Conservation (phyloP, 1,140 invertebrate genomes). For the Galleria mellonella region DNA sequence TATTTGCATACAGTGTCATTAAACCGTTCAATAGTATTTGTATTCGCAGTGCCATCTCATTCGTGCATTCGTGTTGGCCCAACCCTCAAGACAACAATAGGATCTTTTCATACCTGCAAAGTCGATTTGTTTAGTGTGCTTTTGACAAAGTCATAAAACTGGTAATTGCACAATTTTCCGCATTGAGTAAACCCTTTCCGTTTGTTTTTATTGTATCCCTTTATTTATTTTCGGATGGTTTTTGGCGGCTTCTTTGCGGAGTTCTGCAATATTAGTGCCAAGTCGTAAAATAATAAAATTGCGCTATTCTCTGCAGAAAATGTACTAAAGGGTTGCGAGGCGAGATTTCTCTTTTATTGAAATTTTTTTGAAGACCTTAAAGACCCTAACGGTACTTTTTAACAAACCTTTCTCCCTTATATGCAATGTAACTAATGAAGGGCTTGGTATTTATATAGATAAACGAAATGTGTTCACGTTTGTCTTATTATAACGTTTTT, state of each 20-base stretch:
- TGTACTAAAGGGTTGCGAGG: conserved; percentile 52
- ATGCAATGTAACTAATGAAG: conserved; percentile 32
- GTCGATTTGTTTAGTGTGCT: conserved; percentile 37
- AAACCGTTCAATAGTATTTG: conserved; percentile 32
- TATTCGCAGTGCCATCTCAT: conserved; percentile 30
- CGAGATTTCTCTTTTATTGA: conserved; percentile 53
- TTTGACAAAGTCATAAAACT: conserved; percentile 48
- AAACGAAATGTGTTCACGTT: conserved; percentile 35
- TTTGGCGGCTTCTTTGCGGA: conserved; percentile 58
- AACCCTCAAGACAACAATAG: conserved; percentile 21
- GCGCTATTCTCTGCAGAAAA: conserved; percentile 63
- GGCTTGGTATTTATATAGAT: conserved; percentile 29
- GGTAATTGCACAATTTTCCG: conserved; percentile 66
- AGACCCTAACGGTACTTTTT: conserved; percentile 49
- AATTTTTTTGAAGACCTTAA: conserved; percentile 20
- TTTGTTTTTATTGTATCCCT: conserved; percentile 61
- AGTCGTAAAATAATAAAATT: conserved; percentile 68
- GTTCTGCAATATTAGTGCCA: conserved; percentile 52
- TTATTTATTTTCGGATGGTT: conserved; percentile 31
- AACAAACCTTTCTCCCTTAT: conserved; percentile 29
- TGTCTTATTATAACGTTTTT: too few relatives aligned
- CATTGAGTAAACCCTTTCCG: conserved; percentile 69
- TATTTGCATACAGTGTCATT: conserved; percentile 56
- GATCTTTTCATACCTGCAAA: conserved; percentile 57
- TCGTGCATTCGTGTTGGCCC: conserved; percentile 11